Conservation (phyloP, 2,888 invertebrate species). For the Vanessa cardui region DNA sequence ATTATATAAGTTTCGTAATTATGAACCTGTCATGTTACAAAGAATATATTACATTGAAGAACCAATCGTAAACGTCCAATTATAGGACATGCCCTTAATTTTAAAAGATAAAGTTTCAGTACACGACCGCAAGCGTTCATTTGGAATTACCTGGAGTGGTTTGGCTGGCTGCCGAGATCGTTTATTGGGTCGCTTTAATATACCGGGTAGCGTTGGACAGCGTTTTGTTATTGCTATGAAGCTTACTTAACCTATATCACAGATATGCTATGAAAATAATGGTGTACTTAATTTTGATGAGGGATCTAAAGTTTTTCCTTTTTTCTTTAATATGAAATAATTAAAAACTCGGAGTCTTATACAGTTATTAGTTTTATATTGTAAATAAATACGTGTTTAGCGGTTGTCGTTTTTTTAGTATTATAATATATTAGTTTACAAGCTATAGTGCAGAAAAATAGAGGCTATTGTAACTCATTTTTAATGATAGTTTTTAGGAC, state of each 20-base stretch:
- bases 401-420: no score
- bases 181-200: constrained; percentile 40
- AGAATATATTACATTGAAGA: background rate
- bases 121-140: constrained; percentile 43
- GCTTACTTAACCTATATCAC: constrained; percentile 16
- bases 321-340: background rate
- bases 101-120: constrained; percentile 40
- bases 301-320: background rate
- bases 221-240: constrained; percentile 29
- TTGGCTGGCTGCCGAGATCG: constrained; percentile 53
- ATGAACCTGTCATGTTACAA: background rate
- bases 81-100: constrained; percentile 43
- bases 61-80: constrained; percentile 19
- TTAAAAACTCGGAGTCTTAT: background rate
- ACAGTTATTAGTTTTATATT: no score
- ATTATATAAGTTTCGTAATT: no score
- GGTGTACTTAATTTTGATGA: constrained; percentile 7
- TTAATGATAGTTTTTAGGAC: background rate
- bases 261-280: constrained; percentile 15
- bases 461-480: background rate
- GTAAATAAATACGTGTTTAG: no score
- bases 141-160: constrained; percentile 60
- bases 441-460: background rate
- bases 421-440: no score
- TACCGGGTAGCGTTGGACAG: constrained; percentile 27